Evolutionary conservation across 2,113 vertebrate species (phyloP).

Genomic region (Otis tarda): DNA sequence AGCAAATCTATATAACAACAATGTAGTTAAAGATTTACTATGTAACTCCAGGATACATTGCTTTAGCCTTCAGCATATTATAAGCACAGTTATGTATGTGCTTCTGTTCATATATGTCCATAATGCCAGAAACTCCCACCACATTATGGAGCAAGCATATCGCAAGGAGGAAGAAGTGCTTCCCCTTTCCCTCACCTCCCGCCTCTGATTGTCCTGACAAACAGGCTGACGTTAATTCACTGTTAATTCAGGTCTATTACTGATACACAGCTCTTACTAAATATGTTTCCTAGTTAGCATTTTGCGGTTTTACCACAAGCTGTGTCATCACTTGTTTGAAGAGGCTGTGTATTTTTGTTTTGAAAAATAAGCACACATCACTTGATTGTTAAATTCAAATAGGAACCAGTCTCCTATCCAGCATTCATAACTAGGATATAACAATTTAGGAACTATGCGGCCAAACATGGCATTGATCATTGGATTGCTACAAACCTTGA

Average conservation of each 20-base stretch:
- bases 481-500: not conserved
- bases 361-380: not conserved
- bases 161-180: not conserved
- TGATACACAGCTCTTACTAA: not conserved
- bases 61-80: not conserved
- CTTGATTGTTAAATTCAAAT: not conserved
- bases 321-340: not conserved
- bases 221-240: not conserved
- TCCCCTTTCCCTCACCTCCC: not conserved
- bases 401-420: not conserved
- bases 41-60: not conserved
- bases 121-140: not conserved
- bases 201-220: not conserved
- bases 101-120: not conserved
- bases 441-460: not conserved
- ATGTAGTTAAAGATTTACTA: not conserved
- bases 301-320: not conserved
- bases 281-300: not conserved
- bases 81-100: not conserved
- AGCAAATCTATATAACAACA: not conserved
- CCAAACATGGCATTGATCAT: not conserved
- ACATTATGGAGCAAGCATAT: not conserved
- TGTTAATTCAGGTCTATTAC: not conserved
- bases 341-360: not conserved
- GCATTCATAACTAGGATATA: not conserved